Percentiles rank a stretch among this genome's conserved stretches.
phyloP scores from a whole-genome alignment of 2,797 vertebrate species.

The Eleutherodactylus coqui region DNA sequence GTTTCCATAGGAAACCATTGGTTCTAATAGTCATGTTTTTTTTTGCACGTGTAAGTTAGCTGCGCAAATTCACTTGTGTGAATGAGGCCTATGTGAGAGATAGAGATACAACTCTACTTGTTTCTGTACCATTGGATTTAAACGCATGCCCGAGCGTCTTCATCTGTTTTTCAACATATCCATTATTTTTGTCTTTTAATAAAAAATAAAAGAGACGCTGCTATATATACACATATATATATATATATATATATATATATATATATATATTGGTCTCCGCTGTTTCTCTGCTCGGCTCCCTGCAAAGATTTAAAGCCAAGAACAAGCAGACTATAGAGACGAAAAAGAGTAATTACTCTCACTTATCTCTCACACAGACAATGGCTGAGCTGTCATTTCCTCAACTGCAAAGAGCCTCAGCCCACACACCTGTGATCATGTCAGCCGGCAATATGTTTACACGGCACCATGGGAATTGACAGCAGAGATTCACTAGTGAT shows the following conservation, averaged over 20 bases:
- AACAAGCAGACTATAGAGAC: constrained; percentile 19
- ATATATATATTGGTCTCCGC: not conserved
- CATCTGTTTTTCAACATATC: too few species aligned
- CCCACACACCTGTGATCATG: constrained; percentile 42
- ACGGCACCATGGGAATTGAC: constrained; percentile 39
- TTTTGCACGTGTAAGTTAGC: too few species aligned
- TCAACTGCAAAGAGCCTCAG: constrained; percentile 17
- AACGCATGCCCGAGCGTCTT: too few species aligned
- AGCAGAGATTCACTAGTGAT: constrained; percentile 21
- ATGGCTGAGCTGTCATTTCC: constrained; percentile 35
- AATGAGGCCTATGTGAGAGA: too few species aligned
- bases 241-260: not conserved
- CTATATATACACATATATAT: not conserved
- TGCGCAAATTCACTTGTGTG: too few species aligned
- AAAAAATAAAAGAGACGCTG: too few species aligned
- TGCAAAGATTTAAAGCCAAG: constrained; percentile 2
- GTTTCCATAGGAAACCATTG: too few species aligned
- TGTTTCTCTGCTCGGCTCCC: not conserved
- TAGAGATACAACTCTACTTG: too few species aligned
- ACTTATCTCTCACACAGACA: constrained; percentile 44
- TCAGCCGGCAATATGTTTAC: constrained; percentile 27
- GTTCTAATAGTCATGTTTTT: too few species aligned
- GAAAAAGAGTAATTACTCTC: constrained; percentile 43
- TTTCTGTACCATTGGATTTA: too few species aligned
- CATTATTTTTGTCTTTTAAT: too few species aligned